Percentiles rank a stretch among this genome's conserved stretches.
These are phyloP conservation scores for Drosophila tropicalis DNA, from an alignment of 1,140 invertebrate genomes.

Conservation along the genomic window DNA sequence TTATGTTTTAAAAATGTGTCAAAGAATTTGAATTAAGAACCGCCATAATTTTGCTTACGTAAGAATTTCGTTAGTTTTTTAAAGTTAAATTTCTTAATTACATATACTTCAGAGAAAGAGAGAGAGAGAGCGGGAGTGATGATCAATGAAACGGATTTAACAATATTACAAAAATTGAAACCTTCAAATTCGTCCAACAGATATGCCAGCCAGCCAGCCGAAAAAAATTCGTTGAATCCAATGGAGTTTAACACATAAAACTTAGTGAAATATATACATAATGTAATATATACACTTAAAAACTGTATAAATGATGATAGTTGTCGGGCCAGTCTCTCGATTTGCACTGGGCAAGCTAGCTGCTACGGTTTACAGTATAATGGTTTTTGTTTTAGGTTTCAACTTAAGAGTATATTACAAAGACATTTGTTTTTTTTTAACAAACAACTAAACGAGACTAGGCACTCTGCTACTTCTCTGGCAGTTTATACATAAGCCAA, in stretches of 20 bases:
- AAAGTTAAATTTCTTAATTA: background rate
- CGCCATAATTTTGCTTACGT: background rate
- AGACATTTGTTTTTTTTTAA: background rate
- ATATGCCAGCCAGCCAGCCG: background rate
- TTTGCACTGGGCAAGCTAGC: background rate
- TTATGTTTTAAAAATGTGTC: too few relatives aligned
- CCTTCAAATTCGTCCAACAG: background rate
- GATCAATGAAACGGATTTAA: background rate
- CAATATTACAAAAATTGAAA: constrained; percentile 6
- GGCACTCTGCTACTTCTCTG: constrained; percentile 1
- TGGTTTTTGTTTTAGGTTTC: constrained; percentile 2
- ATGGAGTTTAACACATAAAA: constrained; percentile 1
- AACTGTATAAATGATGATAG: background rate
- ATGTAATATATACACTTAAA: background rate
- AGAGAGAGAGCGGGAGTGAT: background rate
- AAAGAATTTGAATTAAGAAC: background rate
- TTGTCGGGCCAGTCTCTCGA: background rate
- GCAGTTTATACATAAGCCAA: constrained; percentile 15
- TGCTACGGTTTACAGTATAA: background rate
- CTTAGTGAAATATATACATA: constrained; percentile 2
- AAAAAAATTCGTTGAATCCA: constrained; percentile 2
- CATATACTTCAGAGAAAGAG: background rate
- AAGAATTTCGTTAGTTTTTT: background rate
- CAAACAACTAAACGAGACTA: background rate
- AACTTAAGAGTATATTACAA: constrained; percentile 4